phyloP scores from a whole-genome alignment of 1,140 invertebrate genomes.

The Mycetomoellerius zeteki region DNA sequence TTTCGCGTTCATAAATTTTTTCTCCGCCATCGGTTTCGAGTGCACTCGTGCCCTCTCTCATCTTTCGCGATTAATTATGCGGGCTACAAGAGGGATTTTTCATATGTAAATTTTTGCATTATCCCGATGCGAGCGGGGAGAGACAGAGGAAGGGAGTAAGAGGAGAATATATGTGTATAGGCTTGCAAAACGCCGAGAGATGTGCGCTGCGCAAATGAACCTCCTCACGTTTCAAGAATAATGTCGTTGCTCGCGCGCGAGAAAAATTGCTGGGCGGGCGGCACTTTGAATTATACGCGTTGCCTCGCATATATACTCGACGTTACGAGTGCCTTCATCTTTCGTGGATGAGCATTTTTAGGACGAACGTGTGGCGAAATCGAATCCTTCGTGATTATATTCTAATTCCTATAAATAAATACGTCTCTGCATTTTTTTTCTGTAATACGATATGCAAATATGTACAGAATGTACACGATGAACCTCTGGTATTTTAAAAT shows the following conservation, averaged over 20 bases:
- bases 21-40: neutral
- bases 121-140: slow-evolving; percentile 6
- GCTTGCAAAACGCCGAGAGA: slow-evolving; percentile 16
- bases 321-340: neutral
- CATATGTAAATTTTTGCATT: slow-evolving; percentile 51
- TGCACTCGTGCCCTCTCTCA: neutral
- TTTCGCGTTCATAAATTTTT: slow-evolving; percentile 24
- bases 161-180: slow-evolving; percentile 36
- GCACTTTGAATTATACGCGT: slow-evolving; percentile 32
- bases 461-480: no score
- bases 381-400: neutral
- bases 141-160: neutral
- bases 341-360: neutral
- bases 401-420: neutral
- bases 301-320: slow-evolving; percentile 4
- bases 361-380: neutral
- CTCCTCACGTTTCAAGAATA: slow-evolving; percentile 56
- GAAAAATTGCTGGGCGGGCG: slow-evolving; percentile 42
- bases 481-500: no score
- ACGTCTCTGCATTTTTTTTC: neutral
- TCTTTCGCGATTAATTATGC: slow-evolving; percentile 42
- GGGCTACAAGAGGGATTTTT: slow-evolving; percentile 32
- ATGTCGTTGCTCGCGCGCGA: slow-evolving; percentile 46
- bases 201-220: slow-evolving; percentile 43
- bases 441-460: neutral